These are phyloP conservation scores for Malachius bipustulatus DNA, from an alignment of 2,888 invertebrate species.

Conservation along the genomic window DNA sequence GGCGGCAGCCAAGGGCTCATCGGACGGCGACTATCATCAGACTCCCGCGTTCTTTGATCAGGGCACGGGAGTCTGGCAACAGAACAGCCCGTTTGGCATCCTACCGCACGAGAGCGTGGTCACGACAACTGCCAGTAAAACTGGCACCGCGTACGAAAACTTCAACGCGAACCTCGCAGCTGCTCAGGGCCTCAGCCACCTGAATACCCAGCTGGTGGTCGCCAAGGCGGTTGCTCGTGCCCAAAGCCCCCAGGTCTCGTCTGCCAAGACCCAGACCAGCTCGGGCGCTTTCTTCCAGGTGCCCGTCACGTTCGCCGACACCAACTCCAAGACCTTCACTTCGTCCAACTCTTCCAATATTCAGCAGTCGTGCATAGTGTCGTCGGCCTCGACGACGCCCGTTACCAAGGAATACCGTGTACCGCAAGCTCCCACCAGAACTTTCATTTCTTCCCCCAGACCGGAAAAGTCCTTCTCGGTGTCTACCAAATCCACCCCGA, in stretches of 20 bases:
- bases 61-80: slow-evolving; percentile 59
- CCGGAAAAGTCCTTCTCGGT: slow-evolving; percentile 31
- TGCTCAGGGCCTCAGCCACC: slow-evolving; percentile 52
- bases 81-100: slow-evolving; percentile 66
- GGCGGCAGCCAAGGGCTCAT: slow-evolving; percentile 28
- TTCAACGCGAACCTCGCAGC: slow-evolving; percentile 60
- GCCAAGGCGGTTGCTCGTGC: slow-evolving; percentile 41
- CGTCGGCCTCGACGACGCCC: slow-evolving; percentile 46
- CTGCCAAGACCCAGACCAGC: slow-evolving; percentile 22
- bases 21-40: slow-evolving; percentile 40
- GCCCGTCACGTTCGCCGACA: slow-evolving; percentile 44
- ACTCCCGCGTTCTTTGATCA: slow-evolving; percentile 61
- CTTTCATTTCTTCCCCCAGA: slow-evolving; percentile 34
- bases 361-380: slow-evolving; percentile 63
- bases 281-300: slow-evolving; percentile 50
- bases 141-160: slow-evolving; percentile 46
- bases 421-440: slow-evolving; percentile 43
- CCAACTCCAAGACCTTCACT: slow-evolving; percentile 30
- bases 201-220: slow-evolving; percentile 49
- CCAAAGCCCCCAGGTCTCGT: slow-evolving; percentile 38
- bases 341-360: slow-evolving; percentile 41
- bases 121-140: slow-evolving; percentile 42
- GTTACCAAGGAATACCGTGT: slow-evolving; percentile 51
- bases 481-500: slow-evolving; percentile 39
- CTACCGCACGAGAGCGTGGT: slow-evolving; percentile 68